phyloP scores from a whole-genome alignment of 2,113 vertebrate species.

The Eudyptes chrysolophus region DNA sequence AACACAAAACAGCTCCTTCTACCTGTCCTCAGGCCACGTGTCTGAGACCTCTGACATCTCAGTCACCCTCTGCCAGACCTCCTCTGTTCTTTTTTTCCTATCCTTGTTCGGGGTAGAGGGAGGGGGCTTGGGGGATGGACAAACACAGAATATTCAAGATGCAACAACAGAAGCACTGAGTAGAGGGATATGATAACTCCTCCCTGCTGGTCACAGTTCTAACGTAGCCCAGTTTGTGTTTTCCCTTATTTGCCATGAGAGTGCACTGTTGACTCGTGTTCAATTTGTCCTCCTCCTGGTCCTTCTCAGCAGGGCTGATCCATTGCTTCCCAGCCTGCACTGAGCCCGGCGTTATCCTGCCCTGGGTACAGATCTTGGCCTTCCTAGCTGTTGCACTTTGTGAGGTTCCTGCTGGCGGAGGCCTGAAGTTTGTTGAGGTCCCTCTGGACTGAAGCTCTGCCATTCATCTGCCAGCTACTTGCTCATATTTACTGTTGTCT shows the following conservation, averaged over 20 bases:
- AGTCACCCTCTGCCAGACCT: neutral
- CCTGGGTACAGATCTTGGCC: neutral
- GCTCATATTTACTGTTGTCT: neutral
- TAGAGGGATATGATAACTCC: neutral
- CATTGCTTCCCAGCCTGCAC: neutral
- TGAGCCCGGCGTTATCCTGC: neutral
- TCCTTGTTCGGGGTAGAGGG: neutral
- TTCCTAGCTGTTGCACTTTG: neutral
- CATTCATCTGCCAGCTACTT: neutral
- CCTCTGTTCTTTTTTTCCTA: neutral
- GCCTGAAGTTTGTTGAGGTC: neutral
- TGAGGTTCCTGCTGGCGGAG: neutral
- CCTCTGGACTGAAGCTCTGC: neutral
- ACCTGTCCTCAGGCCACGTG: neutral
- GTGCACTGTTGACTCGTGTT: slow-evolving; percentile 46
- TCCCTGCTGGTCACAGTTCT: neutral
- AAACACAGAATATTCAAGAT: too few species aligned
- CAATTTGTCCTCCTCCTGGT: neutral
- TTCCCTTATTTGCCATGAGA: slow-evolving; percentile 33
- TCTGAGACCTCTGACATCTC: neutral
- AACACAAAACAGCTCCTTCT: neutral
- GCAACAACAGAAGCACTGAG: neutral
- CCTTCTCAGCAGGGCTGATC: neutral
- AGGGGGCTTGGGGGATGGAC: neutral
- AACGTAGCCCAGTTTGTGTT: neutral